Evolutionary conservation across 2,797 vertebrate species (phyloP).

Genomic region (Lacerta bilineata): DNA sequence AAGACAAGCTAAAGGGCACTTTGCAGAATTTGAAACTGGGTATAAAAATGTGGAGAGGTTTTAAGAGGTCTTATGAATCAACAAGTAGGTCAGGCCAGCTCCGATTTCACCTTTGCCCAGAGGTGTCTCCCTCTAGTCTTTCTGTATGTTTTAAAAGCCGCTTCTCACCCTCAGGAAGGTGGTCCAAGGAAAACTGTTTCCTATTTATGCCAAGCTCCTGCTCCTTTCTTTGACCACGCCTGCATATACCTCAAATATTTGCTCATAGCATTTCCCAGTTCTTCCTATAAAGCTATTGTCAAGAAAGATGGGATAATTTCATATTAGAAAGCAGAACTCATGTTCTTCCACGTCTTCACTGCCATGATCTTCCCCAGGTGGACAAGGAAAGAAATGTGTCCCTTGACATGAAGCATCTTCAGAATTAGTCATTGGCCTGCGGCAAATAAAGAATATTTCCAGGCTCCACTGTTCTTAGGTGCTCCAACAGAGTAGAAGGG

Average conservation of each 20-base stretch:
- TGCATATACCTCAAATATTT: neutral
- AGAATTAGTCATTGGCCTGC: neutral
- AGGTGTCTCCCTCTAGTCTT: neutral
- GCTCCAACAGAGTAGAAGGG: neutral
- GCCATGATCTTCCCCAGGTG: neutral
- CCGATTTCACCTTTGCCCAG: neutral
- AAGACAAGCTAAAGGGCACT: neutral
- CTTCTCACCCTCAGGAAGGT: no score
- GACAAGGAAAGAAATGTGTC: neutral
- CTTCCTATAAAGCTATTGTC: neutral
- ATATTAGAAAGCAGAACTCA: neutral
- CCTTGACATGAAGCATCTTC: neutral
- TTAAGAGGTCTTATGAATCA: neutral
- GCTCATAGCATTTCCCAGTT: neutral
- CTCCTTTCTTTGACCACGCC: no score
- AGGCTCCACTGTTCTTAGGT: no score
- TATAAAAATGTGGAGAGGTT: neutral
- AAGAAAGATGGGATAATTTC: neutral
- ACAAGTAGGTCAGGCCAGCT: neutral
- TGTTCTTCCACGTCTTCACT: neutral
- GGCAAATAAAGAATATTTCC: neutral
- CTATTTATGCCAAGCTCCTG: neutral
- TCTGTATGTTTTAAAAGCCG: neutral
- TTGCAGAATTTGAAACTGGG: neutral
- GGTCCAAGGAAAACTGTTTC: neutral